Evolutionary conservation across 2,888 invertebrate species (phyloP).

Genomic region (Celastrina argiolus): DNA sequence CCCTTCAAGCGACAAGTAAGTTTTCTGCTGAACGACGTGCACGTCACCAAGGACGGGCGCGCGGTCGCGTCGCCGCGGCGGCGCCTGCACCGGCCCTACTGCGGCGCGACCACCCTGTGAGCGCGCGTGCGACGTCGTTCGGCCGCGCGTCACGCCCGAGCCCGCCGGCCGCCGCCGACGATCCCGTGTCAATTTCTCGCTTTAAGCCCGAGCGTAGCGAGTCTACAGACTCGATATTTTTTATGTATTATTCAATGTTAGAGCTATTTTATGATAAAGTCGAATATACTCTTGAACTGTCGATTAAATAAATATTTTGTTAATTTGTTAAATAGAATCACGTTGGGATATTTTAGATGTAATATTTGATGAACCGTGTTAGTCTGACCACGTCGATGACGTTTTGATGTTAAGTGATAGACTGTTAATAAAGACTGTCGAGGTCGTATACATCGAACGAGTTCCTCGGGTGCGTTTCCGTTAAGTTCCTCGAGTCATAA

Average conservation of each 20-base stretch:
- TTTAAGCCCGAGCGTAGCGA: constrained; percentile 70
- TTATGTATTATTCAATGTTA: constrained; percentile 75
- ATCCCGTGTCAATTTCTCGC: constrained; percentile 73
- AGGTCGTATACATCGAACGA: constrained; percentile 69
- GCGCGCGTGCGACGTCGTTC: constrained; percentile 23
- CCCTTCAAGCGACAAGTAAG: constrained; percentile 90
- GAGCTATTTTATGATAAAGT: constrained; percentile 73
- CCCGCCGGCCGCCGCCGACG: constrained; percentile 43
- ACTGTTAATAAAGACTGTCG: constrained; percentile 71
- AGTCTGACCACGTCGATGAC: constrained; percentile 66
- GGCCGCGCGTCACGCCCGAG: constrained; percentile 28
- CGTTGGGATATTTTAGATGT: constrained; percentile 65
- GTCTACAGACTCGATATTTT: constrained; percentile 68
- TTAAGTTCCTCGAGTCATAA: constrained; percentile 47
- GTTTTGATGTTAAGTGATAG: constrained; percentile 57
- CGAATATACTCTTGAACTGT: constrained; percentile 73
- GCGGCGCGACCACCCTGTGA: constrained; percentile 31
- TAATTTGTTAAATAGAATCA: constrained; percentile 69
- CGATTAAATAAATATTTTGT: constrained; percentile 55
- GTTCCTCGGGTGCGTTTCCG: constrained; percentile 57
- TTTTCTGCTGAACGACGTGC: constrained; percentile 89
- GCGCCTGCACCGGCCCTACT: constrained; percentile 41
- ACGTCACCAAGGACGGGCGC: constrained; percentile 85
- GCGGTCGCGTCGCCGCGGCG: constrained; percentile 61
- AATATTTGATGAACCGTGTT: constrained; percentile 63